Percentiles rank a stretch among this genome's conserved stretches.
phyloP scores from a whole-genome alignment of 2,113 vertebrate species.

The Campylorhamphus procurvoides region DNA sequence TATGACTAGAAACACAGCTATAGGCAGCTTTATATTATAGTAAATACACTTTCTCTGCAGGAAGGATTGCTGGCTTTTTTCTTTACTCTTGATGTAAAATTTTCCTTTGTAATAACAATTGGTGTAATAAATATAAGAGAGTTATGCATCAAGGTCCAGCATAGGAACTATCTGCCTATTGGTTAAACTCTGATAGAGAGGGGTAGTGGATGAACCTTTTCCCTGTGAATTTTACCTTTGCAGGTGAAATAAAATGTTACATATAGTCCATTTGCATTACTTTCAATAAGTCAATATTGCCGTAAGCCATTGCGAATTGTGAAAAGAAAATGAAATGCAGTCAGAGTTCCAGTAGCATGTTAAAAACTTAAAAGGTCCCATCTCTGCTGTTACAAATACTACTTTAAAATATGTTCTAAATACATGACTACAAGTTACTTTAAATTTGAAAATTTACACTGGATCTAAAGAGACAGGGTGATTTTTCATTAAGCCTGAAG shows the following conservation, averaged over 20 bases:
- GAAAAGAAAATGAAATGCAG: neutral
- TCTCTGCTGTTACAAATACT: neutral
- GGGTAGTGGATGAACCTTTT: neutral
- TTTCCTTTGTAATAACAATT: neutral
- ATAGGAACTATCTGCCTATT: neutral
- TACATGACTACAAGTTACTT: slow-evolving; percentile 68
- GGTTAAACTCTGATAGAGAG: neutral
- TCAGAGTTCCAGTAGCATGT: neutral
- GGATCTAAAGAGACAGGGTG: slow-evolving; percentile 86
- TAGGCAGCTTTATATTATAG: neutral
- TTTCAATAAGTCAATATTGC: neutral
- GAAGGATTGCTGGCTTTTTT: neutral
- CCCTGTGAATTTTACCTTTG: neutral
- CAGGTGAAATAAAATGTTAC: neutral
- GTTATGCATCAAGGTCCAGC: neutral
- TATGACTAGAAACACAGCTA: neutral
- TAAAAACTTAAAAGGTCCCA: neutral
- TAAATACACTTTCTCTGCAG: neutral
- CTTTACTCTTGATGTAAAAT: neutral
- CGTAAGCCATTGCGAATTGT: neutral
- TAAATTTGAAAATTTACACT: slow-evolving; percentile 84
- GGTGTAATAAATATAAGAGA: neutral
- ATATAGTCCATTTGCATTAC: neutral
- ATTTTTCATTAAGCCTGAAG: slow-evolving; percentile 83
- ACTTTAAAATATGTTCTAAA: slow-evolving; percentile 71